Percentiles rank a stretch among this genome's conserved stretches.
phyloP scores from a whole-genome alignment of 2,888 invertebrate species.

The Psococerastis gibbosa region DNA sequence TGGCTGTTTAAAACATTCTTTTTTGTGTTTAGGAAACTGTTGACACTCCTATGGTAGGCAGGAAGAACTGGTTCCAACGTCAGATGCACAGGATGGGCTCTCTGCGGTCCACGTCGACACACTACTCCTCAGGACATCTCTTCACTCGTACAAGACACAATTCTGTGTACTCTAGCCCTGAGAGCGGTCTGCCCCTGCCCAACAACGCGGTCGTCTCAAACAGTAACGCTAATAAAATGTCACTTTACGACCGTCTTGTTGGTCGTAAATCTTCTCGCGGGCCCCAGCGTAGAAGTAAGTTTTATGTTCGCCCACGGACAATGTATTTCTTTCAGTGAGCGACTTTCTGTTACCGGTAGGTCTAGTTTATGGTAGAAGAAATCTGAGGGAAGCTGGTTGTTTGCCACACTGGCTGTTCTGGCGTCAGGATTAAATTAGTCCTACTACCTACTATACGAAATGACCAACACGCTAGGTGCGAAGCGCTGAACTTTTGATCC shows the following conservation, averaged over 20 bases:
- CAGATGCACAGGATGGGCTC: constrained; percentile 76
- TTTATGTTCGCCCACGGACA: too few relatives aligned
- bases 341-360: too few relatives aligned
- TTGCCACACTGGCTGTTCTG: too few relatives aligned
- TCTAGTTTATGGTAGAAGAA: too few relatives aligned
- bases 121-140: constrained; percentile 60
- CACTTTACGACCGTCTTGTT: constrained; percentile 64
- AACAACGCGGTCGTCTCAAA: neutral
- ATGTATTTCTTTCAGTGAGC: too few relatives aligned
- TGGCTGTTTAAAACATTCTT: too few relatives aligned
- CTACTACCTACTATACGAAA: too few relatives aligned
- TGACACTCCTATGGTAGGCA: constrained; percentile 68
- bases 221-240: constrained; percentile 47
- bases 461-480: too few relatives aligned
- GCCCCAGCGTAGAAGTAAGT: too few relatives aligned
- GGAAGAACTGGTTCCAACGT: constrained; percentile 76
- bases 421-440: too few relatives aligned
- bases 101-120: constrained; percentile 65
- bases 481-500: too few relatives aligned
- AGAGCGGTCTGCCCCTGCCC: constrained; percentile 14
- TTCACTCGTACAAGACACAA: constrained; percentile 61
- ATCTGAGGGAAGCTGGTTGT: too few relatives aligned
- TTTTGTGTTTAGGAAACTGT: constrained; percentile 54
- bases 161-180: constrained; percentile 41
- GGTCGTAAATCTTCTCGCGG: constrained; percentile 60